These are phyloP conservation scores for Heliconius hortense DNA, from an alignment of 2,888 invertebrate species.

Conservation along the genomic window DNA sequence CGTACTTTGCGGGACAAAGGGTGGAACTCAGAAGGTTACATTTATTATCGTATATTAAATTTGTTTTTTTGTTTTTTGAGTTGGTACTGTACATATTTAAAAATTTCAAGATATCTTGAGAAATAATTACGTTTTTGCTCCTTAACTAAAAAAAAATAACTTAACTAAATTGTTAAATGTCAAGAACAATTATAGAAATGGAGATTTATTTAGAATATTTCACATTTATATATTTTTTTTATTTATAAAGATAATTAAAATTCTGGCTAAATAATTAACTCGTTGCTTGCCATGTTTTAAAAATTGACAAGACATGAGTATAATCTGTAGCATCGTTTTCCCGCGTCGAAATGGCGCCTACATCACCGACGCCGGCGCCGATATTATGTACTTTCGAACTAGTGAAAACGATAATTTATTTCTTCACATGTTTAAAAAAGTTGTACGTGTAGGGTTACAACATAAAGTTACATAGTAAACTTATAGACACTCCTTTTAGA, in stretches of 20 bases:
- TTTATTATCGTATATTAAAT: too few relatives aligned
- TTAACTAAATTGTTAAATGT: too few relatives aligned
- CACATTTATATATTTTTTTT: background rate
- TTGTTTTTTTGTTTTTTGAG: too few relatives aligned
- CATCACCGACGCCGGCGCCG: conserved; percentile 47
- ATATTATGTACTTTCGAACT: conserved; percentile 39
- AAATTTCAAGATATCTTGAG: background rate
- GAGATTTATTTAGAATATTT: too few relatives aligned
- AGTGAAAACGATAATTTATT: conserved; percentile 42
- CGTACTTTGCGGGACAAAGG: too few relatives aligned
- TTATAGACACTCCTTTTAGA: background rate
- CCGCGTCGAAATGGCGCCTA: conserved; percentile 62
- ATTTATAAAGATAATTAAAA: background rate
- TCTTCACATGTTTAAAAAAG: conserved; percentile 33
- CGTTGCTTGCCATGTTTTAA: conserved; percentile 4
- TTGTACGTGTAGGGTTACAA: conserved; percentile 27
- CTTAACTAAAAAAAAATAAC: background rate
- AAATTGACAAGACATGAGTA: conserved; percentile 26
- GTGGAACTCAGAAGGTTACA: too few relatives aligned
- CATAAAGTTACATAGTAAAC: conserved; percentile 6
- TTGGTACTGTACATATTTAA: too few relatives aligned
- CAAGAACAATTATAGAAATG: too few relatives aligned
- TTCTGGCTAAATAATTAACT: conserved; percentile 6
- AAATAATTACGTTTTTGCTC: background rate
- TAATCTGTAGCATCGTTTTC: conserved; percentile 49